A percentile compares a stretch with the other conserved stretches of the same genome.
phyloP scores from a whole-genome alignment of 2,797 vertebrate species.

The Spea hammondii region DNA sequence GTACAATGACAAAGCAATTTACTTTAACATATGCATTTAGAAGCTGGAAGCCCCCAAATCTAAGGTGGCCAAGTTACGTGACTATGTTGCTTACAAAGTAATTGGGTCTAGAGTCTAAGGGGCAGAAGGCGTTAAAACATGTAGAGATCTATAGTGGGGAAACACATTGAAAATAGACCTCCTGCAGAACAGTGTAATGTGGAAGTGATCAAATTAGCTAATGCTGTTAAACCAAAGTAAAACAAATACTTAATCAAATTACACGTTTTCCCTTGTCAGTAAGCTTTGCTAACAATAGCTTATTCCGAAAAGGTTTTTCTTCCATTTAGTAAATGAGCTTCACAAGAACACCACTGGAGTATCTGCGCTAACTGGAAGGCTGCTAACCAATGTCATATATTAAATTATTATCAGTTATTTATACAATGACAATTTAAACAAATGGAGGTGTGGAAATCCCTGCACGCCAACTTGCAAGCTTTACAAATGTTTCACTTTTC shows the following conservation, averaged over 20 bases:
- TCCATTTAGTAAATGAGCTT: slow-evolving; percentile 31
- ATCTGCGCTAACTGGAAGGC: slow-evolving; percentile 1
- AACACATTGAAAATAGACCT: slow-evolving; percentile 17
- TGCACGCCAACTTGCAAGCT: not conserved
- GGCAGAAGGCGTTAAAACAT: slow-evolving; percentile 15
- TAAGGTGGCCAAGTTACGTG: no score
- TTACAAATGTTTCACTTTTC: slow-evolving; percentile 1
- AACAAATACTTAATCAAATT: slow-evolving; percentile 39
- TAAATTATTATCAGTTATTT: not conserved
- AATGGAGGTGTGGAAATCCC: no score
- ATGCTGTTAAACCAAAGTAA: slow-evolving; percentile 36
- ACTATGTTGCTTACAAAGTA: no score
- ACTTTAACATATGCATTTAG: no score
- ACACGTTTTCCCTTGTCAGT: slow-evolving; percentile 23
- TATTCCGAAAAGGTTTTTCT: slow-evolving; percentile 26
- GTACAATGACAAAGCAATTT: no score
- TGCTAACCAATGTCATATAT: not conserved
- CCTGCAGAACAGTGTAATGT: slow-evolving; percentile 27
- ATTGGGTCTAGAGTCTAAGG: not conserved
- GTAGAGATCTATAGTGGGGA: not conserved
- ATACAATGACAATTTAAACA: no score
- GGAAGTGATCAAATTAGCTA: slow-evolving; percentile 42
- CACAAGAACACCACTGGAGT: slow-evolving; percentile 2
- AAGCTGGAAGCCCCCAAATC: no score
- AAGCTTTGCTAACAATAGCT: slow-evolving; percentile 22